Conservation (phyloP, 2,888 invertebrate species). For the Cinara cedri region DNA sequence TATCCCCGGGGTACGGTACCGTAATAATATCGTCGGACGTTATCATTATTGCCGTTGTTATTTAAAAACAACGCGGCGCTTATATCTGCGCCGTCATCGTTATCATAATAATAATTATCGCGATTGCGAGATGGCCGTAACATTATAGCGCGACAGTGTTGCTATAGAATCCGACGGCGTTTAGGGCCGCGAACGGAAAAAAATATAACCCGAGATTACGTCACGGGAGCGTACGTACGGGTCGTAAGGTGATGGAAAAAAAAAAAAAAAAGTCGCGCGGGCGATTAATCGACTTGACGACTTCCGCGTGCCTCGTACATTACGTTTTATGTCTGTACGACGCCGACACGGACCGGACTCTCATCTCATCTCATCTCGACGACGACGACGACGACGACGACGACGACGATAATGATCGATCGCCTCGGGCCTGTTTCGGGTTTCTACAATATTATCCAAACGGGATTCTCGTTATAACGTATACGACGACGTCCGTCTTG, state of each 20-base stretch:
- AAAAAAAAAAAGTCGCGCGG: neutral
- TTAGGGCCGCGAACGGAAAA: neutral
- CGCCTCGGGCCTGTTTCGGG: neutral
- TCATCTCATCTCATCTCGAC: too few species aligned
- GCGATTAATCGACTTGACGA: slow-evolving; percentile 28
- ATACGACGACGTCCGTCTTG: too few species aligned
- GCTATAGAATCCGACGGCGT: neutral
- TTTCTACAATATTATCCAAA: too few species aligned
- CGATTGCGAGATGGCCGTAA: too few species aligned
- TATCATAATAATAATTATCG: too few species aligned
- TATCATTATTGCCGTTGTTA: too few species aligned
- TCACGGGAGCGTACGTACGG: slow-evolving; percentile 11
- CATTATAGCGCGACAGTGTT: neutral
- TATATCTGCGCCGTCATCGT: too few species aligned
- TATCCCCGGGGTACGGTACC: too few species aligned
- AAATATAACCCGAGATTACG: neutral
- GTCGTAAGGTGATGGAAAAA: slow-evolving; percentile 24
- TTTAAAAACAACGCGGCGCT: too few species aligned
- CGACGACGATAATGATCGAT: slow-evolving; percentile 11
- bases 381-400: neutral
- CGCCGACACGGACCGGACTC: neutral
- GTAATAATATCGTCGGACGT: too few species aligned
- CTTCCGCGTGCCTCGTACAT: slow-evolving; percentile 32
- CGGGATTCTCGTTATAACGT: too few species aligned
- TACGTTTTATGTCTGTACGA: neutral